Percentiles rank a stretch among this genome's conserved stretches.
Evolutionary conservation across 2,113 vertebrate genomes (phyloP).

Genomic region (Epinephelus lanceolatus): DNA sequence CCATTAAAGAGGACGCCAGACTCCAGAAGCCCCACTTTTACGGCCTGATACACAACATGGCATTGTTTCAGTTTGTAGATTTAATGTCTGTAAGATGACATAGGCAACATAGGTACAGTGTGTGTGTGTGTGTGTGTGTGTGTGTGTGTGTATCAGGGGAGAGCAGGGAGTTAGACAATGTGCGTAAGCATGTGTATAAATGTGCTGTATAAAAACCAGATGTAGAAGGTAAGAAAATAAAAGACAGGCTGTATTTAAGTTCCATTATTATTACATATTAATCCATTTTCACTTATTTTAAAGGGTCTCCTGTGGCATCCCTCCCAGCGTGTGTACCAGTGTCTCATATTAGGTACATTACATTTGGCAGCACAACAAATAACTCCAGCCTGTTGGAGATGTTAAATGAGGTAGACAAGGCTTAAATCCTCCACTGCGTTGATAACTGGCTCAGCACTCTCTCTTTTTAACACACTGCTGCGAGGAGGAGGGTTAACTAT

Average conservation of each 20-base stretch:
- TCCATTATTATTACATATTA: neutral
- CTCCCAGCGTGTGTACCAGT: neutral
- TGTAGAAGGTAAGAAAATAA: neutral
- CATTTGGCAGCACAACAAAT: neutral
- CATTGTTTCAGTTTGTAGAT: neutral
- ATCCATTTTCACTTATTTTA: conserved; percentile 4
- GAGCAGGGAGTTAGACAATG: neutral
- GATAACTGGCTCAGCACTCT: conserved; percentile 54
- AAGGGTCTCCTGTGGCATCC: neutral
- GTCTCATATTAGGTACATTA: conserved; percentile 39
- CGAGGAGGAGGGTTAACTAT: conserved; percentile 66
- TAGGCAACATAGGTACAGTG: neutral
- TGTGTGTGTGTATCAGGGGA: neutral
- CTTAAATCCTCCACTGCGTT: conserved; percentile 63
- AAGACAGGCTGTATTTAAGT: neutral
- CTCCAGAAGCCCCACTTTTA: conserved; percentile 33
- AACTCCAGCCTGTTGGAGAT: conserved; percentile 37
- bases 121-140: neutral
- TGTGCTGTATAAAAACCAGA: neutral
- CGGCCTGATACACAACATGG: conserved; percentile 3
- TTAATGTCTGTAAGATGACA: neutral
- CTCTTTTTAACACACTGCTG: conserved; percentile 52
- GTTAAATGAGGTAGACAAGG: conserved; percentile 65
- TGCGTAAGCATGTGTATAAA: neutral
- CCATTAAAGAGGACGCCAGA: conserved; percentile 41